Conservation (phyloP, 2,113 vertebrate species). For the Crocuta crocuta region DNA sequence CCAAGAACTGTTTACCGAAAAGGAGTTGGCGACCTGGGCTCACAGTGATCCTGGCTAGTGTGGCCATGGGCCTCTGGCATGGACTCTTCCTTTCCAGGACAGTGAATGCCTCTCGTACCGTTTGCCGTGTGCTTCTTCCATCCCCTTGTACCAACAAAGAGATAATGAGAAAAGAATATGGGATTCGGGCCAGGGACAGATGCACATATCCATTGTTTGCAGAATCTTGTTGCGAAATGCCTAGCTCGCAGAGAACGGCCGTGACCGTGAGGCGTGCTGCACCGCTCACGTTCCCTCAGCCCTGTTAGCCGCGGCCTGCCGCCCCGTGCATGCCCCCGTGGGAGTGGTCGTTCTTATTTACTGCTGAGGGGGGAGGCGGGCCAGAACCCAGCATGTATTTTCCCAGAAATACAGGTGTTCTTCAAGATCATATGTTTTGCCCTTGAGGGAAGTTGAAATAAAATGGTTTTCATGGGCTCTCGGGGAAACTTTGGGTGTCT, state of each 20-base stretch:
- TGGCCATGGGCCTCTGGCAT: slow-evolving; percentile 73
- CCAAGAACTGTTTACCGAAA: slow-evolving; percentile 70
- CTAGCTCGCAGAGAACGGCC: slow-evolving; percentile 50
- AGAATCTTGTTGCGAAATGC: slow-evolving; percentile 47
- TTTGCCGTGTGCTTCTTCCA: slow-evolving; percentile 60
- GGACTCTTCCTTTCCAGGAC: slow-evolving; percentile 75
- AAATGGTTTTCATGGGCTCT: slow-evolving; percentile 76
- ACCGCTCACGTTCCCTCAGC: slow-evolving; percentile 37
- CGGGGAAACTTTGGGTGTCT: slow-evolving; percentile 75
- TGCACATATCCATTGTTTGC: slow-evolving; percentile 82
- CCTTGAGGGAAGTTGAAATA: slow-evolving; percentile 76
- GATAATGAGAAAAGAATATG: slow-evolving; percentile 72
- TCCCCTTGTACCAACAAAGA: slow-evolving; percentile 73
- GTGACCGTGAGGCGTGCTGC: slow-evolving; percentile 54
- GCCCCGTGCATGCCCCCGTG: slow-evolving; percentile 69
- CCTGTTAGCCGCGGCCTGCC: slow-evolving; percentile 40
- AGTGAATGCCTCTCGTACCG: slow-evolving; percentile 71
- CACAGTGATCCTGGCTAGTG: slow-evolving; percentile 74
- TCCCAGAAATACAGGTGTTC: slow-evolving; percentile 73
- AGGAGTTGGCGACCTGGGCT: slow-evolving; percentile 74
- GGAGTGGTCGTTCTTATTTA: slow-evolving; percentile 55
- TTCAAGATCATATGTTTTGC: slow-evolving; percentile 74
- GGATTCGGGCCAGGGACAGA: slow-evolving; percentile 72
- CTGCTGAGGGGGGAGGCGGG: neutral
- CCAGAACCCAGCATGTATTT: slow-evolving; percentile 76